Evolutionary conservation across 2,797 vertebrate genomes (phyloP).

Genomic region (Ficedula albicollis): DNA sequence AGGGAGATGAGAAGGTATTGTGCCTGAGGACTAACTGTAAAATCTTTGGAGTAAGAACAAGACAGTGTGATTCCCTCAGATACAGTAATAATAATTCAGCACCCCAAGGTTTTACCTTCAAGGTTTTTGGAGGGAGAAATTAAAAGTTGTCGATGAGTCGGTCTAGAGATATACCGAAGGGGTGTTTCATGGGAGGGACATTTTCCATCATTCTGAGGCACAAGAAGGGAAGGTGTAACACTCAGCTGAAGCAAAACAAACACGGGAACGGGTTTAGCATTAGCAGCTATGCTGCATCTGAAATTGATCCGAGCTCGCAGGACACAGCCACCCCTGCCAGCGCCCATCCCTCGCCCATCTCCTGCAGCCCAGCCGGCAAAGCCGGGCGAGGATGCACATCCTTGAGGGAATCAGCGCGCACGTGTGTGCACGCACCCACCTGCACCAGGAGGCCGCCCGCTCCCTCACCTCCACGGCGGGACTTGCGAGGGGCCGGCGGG

Average conservation of each 20-base stretch:
- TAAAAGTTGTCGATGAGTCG: background rate
- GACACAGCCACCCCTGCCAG: background rate
- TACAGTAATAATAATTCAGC: background rate
- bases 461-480: background rate
- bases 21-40: background rate
- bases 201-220: background rate
- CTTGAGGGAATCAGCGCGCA: background rate
- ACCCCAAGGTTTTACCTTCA: background rate
- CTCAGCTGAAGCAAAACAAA: background rate
- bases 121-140: background rate
- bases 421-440: background rate
- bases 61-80: background rate
- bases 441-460: background rate
- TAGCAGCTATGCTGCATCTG: background rate
- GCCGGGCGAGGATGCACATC: background rate
- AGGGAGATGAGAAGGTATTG: conserved; percentile 3
- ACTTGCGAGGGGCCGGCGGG: background rate
- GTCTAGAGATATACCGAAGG: background rate
- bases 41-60: background rate
- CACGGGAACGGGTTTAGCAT: background rate
- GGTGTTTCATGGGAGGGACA: background rate
- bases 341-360: background rate
- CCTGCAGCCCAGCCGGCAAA: background rate
- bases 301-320: background rate
- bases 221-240: background rate